These are phyloP conservation scores for Copsychus sechellarum DNA, from an alignment of 2,113 vertebrate species.

Conservation along the genomic window DNA sequence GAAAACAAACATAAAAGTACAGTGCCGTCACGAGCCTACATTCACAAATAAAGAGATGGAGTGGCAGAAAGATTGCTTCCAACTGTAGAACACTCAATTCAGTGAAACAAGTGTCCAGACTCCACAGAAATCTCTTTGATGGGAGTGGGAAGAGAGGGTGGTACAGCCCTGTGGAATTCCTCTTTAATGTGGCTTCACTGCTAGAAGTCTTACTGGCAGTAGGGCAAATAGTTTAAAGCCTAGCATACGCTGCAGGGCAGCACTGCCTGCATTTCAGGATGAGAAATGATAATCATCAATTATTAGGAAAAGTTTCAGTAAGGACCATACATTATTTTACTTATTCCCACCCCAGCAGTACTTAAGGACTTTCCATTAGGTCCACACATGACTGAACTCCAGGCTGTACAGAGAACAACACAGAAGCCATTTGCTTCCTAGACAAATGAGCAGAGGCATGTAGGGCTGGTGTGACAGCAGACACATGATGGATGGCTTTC, in stretches of 20 bases:
- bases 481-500: background rate
- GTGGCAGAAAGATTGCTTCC: conserved; percentile 15
- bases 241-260: background rate
- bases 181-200: background rate
- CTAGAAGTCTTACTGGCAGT: background rate
- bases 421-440: background rate
- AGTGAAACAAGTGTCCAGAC: background rate
- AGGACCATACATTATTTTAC: background rate
- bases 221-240: background rate
- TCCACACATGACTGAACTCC: background rate
- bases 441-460: background rate
- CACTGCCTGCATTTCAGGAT: background rate
- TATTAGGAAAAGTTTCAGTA: background rate
- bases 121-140: background rate
- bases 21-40: background rate
- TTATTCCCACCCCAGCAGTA: background rate
- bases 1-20: conserved; percentile 54
- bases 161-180: background rate
- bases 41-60: background rate
- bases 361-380: background rate
- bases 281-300: background rate
- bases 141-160: background rate
- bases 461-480: background rate
- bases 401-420: background rate
- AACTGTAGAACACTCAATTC: background rate